These are phyloP conservation scores for Laterallus jamaicensis DNA, from an alignment of 2,113 vertebrate species.

Conservation along the genomic window DNA sequence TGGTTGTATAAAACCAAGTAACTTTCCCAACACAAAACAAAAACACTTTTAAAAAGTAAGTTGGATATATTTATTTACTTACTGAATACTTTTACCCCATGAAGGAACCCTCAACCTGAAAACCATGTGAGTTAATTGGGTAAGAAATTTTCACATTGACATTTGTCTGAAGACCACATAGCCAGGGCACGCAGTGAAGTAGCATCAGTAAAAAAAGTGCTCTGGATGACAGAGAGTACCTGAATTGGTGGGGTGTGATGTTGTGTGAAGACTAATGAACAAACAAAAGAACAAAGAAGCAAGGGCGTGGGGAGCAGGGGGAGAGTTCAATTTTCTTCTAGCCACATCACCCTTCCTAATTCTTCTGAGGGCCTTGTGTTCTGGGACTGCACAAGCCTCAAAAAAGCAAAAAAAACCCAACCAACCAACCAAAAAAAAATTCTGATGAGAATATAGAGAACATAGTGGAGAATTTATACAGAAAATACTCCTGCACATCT, in stretches of 20 bases:
- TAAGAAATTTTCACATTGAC: neutral
- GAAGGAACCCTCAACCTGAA: neutral
- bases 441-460: neutral
- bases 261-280: neutral
- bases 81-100: neutral
- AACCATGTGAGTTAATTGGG: rapidly evolving
- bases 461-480: neutral
- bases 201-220: neutral
- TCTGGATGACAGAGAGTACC: neutral
- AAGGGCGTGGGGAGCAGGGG: neutral
- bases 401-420: neutral
- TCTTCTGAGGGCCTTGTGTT: neutral
- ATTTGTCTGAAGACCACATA: neutral
- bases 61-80: neutral
- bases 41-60: neutral
- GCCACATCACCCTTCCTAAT: rapidly evolving
- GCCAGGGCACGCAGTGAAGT: neutral
- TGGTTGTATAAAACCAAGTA: neutral
- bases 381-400: neutral
- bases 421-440: neutral
- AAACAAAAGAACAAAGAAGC: neutral
- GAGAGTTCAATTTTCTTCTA: neutral
- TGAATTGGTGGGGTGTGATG: rapidly evolving
- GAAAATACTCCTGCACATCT: neutral
- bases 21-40: neutral